Evolutionary conservation across 2,797 vertebrate genomes (phyloP).

Genomic region (Enteromius thamalakanensis): DNA sequence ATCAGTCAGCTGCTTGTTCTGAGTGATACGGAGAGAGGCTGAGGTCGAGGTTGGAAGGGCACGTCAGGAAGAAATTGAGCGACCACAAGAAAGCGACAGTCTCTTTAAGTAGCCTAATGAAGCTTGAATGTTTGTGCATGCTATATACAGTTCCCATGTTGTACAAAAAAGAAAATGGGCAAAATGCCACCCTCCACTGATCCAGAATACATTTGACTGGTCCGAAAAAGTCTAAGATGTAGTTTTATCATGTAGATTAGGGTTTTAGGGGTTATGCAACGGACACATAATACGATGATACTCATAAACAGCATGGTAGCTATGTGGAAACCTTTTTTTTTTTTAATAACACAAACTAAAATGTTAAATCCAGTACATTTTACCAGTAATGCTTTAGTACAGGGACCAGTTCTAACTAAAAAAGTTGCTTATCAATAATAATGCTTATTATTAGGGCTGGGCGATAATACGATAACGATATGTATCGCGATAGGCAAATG

Average conservation of each 20-base stretch:
- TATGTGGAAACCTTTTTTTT: not conserved
- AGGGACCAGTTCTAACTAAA: too few species aligned
- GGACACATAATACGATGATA: not conserved
- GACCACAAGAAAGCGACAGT: conserved; percentile 4
- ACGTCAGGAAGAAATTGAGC: conserved; percentile 24
- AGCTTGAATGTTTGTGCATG: conserved; percentile 18
- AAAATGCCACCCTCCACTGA: conserved; percentile 14
- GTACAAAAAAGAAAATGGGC: conserved; percentile 3
- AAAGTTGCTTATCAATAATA: too few species aligned
- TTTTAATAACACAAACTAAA: not conserved
- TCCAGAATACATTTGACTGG: not conserved
- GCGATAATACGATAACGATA: too few species aligned
- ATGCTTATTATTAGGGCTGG: too few species aligned
- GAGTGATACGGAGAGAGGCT: not conserved
- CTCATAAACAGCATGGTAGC: not conserved
- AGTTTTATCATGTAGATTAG: not conserved
- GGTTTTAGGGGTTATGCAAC: not conserved
- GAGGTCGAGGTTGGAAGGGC: conserved; percentile 14
- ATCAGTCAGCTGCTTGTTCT: conserved; percentile 10
- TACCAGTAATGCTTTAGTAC: too few species aligned
- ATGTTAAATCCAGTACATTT: not conserved
- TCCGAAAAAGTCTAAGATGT: not conserved
- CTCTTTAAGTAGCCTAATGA: conserved; percentile 40
- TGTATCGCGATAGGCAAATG: too few species aligned
- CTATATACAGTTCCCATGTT: not conserved